These are phyloP conservation scores for Platypus cylindrus DNA, from an alignment of 2,888 invertebrate species.

Conservation along the genomic window DNA sequence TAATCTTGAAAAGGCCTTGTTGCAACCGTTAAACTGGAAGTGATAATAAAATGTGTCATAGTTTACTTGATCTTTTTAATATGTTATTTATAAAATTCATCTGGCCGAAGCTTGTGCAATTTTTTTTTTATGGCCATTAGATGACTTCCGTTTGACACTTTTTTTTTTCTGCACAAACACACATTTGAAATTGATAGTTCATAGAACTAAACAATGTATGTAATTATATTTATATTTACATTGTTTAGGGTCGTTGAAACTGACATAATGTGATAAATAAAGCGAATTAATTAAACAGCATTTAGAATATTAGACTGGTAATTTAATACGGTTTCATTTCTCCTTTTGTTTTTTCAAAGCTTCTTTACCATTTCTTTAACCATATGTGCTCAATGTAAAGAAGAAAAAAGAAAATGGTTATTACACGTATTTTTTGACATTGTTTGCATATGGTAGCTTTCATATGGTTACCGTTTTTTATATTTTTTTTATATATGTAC, in stretches of 20 bases:
- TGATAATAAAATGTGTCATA: conserved; percentile 9
- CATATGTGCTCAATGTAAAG: too few species aligned
- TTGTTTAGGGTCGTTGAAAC: neutral
- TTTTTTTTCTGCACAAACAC: neutral
- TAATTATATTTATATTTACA: too few species aligned
- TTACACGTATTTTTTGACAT: too few species aligned
- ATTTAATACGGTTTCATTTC: neutral
- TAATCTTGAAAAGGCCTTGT: conserved; percentile 89
- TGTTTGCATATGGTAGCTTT: too few species aligned
- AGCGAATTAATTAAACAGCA: neutral
- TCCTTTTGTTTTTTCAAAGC: too few species aligned
- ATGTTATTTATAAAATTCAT: neutral
- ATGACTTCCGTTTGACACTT: conserved; percentile 3
- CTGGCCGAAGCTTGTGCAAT: neutral
- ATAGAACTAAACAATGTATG: too few species aligned
- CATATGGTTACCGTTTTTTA: too few species aligned
- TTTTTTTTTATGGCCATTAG: neutral
- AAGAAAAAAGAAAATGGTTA: too few species aligned
- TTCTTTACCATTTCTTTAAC: too few species aligned
- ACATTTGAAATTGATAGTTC: too few species aligned
- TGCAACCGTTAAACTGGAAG: conserved; percentile 81
- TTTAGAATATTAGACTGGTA: neutral
- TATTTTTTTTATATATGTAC: too few species aligned
- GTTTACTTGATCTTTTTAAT: neutral
- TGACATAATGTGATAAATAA: conserved; percentile 1